Percentiles rank a stretch among this genome's conserved stretches.
Conservation (phyloP, 2,113 vertebrate genomes). For the Rhodinocichla rosea region DNA sequence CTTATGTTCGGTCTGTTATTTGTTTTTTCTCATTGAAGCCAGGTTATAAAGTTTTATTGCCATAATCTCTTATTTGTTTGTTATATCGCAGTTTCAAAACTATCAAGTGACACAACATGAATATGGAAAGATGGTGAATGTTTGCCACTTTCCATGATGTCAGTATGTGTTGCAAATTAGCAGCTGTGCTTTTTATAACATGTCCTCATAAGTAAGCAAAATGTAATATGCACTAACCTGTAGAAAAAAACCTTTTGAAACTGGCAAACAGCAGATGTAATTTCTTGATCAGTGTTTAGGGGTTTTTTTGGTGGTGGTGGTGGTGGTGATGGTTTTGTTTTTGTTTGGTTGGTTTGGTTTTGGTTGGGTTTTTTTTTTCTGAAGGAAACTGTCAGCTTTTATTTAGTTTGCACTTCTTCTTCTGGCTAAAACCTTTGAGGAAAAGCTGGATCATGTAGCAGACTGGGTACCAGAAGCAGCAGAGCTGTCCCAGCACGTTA, state of each 20-base stretch:
- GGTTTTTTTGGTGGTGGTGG: not conserved
- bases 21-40: not conserved
- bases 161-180: not conserved
- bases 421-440: not conserved
- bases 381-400: not conserved
- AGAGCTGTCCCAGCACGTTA: rapidly evolving
- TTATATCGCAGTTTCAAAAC: not conserved
- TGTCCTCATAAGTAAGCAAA: not conserved
- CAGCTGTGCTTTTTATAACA: not conserved
- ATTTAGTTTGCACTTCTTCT: not conserved
- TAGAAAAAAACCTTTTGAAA: not conserved
- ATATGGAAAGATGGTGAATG: not conserved
- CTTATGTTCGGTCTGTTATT: not conserved
- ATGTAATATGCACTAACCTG: not conserved
- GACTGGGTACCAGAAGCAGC: not conserved
- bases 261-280: rapidly evolving
- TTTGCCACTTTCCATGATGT: not conserved
- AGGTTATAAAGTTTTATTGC: not conserved
- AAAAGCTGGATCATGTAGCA: rapidly evolving
- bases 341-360: not conserved
- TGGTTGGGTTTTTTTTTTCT: not conserved
- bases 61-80: not conserved
- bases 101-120: not conserved
- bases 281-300: not conserved
- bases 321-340: too few relatives aligned